Percentiles rank a stretch among this genome's conserved stretches.
phyloP scores from a whole-genome alignment of 1,140 invertebrate genomes.

The Brachionus sp. region DNA sequence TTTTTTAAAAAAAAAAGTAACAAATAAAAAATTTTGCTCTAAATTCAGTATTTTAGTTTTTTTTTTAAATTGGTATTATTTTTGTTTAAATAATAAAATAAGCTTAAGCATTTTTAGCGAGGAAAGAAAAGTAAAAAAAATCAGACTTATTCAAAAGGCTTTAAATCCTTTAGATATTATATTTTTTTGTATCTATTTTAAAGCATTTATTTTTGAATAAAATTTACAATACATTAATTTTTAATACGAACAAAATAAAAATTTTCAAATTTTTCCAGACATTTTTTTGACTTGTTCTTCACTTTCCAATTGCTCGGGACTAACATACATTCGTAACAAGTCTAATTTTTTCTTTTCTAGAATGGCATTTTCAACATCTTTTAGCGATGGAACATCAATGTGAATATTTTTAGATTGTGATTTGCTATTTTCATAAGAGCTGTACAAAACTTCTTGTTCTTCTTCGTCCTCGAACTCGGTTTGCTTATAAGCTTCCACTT shows the following conservation, averaged over 20 bases:
- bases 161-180: neutral
- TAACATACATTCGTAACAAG: conserved; percentile 66
- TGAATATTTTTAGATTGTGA: conserved; percentile 24
- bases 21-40: too few relatives aligned
- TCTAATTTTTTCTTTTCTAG: conserved; percentile 82
- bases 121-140: neutral
- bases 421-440: neutral
- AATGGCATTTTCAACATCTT: conserved; percentile 75
- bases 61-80: too few relatives aligned
- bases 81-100: too few relatives aligned
- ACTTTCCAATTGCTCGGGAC: conserved; percentile 51
- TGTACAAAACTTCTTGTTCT: neutral
- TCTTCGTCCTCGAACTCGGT: conserved; percentile 6
- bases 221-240: neutral
- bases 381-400: conserved; percentile 30
- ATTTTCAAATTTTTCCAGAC: conserved; percentile 47
- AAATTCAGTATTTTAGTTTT: too few relatives aligned
- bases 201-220: neutral
- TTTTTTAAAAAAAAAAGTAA: too few relatives aligned
- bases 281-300: conserved; percentile 50
- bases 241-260: neutral
- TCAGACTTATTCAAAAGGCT: neutral
- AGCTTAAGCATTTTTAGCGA: neutral
- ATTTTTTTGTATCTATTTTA: neutral
- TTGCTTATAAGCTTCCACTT: neutral